Evolutionary conservation across 2,113 vertebrate genomes (phyloP).

Genomic region (Dicrurus megarhynchus): DNA sequence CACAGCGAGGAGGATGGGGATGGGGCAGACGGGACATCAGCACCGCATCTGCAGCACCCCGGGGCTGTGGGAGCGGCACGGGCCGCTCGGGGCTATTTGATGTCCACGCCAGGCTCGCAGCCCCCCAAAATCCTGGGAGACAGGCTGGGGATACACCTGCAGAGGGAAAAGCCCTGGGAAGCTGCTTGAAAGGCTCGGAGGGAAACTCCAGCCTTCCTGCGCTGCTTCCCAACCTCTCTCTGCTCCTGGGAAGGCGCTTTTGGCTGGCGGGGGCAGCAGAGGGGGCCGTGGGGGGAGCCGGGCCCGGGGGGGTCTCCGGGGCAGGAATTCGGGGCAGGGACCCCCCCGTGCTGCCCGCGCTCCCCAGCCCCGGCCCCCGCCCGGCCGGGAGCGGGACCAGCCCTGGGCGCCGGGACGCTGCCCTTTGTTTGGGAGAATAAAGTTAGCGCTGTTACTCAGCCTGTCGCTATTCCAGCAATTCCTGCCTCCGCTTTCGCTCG

Average conservation of each 20-base stretch:
- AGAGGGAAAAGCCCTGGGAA: not conserved
- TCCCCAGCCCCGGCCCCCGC: constrained; percentile 35
- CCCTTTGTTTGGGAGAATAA: constrained; percentile 64
- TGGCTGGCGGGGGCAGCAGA: not conserved
- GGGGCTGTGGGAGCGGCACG: accelerated
- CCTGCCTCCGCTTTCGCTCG: constrained; percentile 52
- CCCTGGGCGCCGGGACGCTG: constrained; percentile 29
- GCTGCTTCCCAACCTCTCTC: accelerated
- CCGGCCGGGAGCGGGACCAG: not conserved
- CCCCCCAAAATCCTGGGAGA: accelerated
- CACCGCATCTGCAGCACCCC: accelerated
- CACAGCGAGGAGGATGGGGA: not conserved
- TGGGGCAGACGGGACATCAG: not conserved
- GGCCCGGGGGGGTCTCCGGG: not conserved
- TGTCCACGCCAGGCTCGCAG: accelerated
- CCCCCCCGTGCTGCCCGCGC: not conserved
- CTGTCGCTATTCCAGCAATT: constrained; percentile 66
- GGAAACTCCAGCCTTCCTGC: not conserved
- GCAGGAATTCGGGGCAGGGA: not conserved
- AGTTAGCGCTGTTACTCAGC: constrained; percentile 69
- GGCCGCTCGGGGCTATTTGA: not conserved
- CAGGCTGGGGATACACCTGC: not conserved
- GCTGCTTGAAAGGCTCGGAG: accelerated
- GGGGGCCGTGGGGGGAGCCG: not conserved
- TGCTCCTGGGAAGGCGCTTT: accelerated